A percentile compares a stretch with the other conserved stretches of the same genome.
phyloP scores from a whole-genome alignment of 2,113 vertebrate species.

The Myrmecophaga tridactyla region DNA sequence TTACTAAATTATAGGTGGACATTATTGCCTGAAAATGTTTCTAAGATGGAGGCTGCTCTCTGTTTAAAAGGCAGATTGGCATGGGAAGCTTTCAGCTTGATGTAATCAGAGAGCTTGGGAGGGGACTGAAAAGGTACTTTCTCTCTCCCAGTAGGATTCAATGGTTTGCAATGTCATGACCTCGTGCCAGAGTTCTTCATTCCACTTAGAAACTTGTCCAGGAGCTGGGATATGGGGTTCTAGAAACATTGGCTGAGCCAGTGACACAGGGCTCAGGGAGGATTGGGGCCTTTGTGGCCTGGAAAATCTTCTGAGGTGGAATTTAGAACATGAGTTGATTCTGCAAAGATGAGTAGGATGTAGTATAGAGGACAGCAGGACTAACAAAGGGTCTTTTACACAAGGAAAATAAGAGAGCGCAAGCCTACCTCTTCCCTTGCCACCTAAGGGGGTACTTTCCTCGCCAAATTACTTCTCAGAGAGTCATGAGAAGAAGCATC shows the following conservation, averaged over 20 bases:
- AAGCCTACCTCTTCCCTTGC: not conserved
- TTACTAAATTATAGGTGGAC: not conserved
- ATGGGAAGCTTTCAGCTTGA: not conserved
- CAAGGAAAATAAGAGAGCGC: not conserved
- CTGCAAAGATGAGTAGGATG: not conserved
- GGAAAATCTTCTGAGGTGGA: not conserved
- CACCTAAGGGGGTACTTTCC: not conserved
- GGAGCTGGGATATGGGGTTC: not conserved
- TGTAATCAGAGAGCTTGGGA: not conserved
- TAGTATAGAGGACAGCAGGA: not conserved
- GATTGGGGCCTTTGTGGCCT: not conserved
- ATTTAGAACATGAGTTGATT: not conserved
- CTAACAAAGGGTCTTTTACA: not conserved
- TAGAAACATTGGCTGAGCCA: not conserved
- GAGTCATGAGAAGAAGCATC: not conserved
- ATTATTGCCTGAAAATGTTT: not conserved
- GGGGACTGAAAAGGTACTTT: not conserved
- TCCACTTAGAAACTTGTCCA: not conserved
- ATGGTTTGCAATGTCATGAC: too few species aligned
- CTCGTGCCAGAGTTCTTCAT: not conserved
- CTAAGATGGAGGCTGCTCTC: not conserved
- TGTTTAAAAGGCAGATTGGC: not conserved
- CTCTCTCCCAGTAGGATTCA: not conserved
- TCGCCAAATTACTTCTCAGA: not conserved
- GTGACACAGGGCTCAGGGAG: not conserved